phyloP scores from a whole-genome alignment of 2,797 vertebrate species.

The Mionectes olivaceus region DNA sequence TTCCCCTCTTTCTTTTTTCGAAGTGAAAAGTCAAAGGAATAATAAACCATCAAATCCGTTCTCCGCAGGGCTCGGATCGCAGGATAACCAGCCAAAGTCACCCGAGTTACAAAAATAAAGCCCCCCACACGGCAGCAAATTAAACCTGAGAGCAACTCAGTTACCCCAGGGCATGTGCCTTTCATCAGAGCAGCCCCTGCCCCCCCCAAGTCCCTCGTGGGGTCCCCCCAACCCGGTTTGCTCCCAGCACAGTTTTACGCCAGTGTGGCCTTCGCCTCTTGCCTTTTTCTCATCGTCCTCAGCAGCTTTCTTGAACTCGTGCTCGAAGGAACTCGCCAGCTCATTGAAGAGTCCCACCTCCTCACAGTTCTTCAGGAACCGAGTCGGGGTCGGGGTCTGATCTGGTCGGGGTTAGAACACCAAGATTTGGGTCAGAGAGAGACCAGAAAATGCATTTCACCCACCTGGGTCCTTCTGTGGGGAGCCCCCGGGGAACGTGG shows the following conservation, averaged over 20 bases:
- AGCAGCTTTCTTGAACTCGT: constrained; percentile 91
- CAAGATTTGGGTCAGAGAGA: not conserved
- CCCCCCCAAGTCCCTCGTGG: not conserved
- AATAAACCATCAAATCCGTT: not conserved
- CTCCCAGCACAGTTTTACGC: not conserved
- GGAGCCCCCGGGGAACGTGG: rapidly evolving
- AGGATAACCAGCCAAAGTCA: not conserved
- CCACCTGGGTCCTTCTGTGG: not conserved
- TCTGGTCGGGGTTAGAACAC: constrained; percentile 77
- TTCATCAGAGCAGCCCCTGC: not conserved
- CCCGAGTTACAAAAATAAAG: not conserved
- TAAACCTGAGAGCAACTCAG: not conserved
- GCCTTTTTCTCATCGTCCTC: constrained; percentile 94
- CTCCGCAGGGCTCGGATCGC: not conserved
- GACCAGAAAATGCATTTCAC: not conserved
- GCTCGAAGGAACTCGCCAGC: constrained; percentile 93
- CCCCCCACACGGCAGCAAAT: not conserved
- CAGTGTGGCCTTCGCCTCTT: constrained; percentile 21
- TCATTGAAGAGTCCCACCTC: constrained; percentile 98
- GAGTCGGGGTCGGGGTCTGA: constrained; percentile 96
- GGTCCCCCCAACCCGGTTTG: not conserved
- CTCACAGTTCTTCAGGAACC: constrained; percentile 98
- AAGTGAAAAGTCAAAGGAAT: not conserved
- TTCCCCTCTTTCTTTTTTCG: rapidly evolving
- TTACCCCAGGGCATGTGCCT: not conserved